These are phyloP conservation scores for Nibea albiflora DNA, from an alignment of 2,113 vertebrate species.

Conservation along the genomic window DNA sequence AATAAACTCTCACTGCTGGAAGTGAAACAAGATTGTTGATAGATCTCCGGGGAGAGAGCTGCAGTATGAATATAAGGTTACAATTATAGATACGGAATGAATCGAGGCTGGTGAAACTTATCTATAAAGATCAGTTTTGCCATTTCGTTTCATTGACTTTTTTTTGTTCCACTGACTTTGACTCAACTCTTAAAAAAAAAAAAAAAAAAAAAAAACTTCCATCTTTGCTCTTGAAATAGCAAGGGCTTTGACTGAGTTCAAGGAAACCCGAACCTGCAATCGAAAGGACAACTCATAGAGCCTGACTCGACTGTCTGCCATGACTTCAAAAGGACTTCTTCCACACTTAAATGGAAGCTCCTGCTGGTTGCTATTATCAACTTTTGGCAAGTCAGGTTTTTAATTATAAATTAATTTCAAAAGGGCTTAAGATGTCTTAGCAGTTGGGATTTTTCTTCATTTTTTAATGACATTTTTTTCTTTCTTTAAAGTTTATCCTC, in stretches of 20 bases:
- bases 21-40: conserved; percentile 59
- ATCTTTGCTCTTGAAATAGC: conserved; percentile 46
- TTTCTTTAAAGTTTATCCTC: conserved; percentile 44
- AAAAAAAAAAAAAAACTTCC: conserved; percentile 24
- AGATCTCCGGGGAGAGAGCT: conserved; percentile 39
- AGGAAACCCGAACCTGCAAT: conserved; percentile 47
- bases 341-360: conserved; percentile 26
- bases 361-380: conserved; percentile 55
- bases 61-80: conserved; percentile 55
- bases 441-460: conserved; percentile 2
- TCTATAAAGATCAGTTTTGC: conserved; percentile 61
- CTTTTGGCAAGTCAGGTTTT: conserved; percentile 62
- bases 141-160: conserved; percentile 64
- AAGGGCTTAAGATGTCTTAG: conserved; percentile 35
- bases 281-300: conserved; percentile 43
- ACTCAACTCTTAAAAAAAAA: conserved; percentile 35
- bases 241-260: conserved; percentile 34
- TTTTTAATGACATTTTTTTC: conserved; percentile 34
- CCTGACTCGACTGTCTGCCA: conserved; percentile 21
- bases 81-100: conserved; percentile 57
- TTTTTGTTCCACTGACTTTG: conserved; percentile 62
- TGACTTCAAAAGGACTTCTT: conserved; percentile 52
- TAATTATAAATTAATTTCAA: conserved; percentile 63
- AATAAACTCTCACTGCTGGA: conserved; percentile 45
- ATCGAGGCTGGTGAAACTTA: conserved; percentile 44